phyloP scores from a whole-genome alignment of 2,888 invertebrate species.

The Lepidochrysops patricia region DNA sequence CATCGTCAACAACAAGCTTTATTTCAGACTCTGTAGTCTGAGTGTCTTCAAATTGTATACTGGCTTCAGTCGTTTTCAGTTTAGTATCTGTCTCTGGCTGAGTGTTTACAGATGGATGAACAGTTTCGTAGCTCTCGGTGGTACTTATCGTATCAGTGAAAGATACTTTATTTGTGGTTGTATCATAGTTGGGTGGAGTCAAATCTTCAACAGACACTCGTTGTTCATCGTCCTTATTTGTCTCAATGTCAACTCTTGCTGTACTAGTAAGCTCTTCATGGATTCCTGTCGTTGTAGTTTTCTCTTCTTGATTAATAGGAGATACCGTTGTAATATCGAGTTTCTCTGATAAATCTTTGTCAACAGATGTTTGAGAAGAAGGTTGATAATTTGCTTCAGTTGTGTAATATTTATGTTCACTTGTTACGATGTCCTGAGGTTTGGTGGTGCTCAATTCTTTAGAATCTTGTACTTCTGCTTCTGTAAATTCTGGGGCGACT shows the following conservation, averaged over 20 bases:
- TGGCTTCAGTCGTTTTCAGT: not conserved
- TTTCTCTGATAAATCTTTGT: not conserved
- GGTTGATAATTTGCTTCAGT: not conserved
- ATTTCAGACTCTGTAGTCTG: constrained; percentile 7
- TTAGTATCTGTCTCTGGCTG: not conserved
- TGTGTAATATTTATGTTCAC: not conserved
- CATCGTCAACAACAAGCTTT: not conserved
- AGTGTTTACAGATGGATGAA: not conserved
- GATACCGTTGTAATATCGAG: not conserved
- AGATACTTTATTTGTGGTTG: not conserved
- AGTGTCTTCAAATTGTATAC: constrained; percentile 5
- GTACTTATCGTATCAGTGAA: not conserved
- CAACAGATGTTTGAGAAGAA: not conserved
- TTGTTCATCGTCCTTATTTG: not conserved
- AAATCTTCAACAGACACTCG: not conserved
- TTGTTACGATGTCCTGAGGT: not conserved
- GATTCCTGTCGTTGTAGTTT: constrained; percentile 12
- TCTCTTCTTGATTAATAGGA: not conserved
- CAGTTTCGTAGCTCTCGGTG: constrained; percentile 7
- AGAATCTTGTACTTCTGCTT: not conserved
- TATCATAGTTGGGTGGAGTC: not conserved
- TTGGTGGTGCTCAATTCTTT: not conserved
- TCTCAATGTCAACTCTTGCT: not conserved
- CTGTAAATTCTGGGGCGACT: not conserved
- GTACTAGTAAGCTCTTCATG: constrained; percentile 10